phyloP scores from a whole-genome alignment of 2,113 vertebrate genomes.

The Thunnus thynnus region DNA sequence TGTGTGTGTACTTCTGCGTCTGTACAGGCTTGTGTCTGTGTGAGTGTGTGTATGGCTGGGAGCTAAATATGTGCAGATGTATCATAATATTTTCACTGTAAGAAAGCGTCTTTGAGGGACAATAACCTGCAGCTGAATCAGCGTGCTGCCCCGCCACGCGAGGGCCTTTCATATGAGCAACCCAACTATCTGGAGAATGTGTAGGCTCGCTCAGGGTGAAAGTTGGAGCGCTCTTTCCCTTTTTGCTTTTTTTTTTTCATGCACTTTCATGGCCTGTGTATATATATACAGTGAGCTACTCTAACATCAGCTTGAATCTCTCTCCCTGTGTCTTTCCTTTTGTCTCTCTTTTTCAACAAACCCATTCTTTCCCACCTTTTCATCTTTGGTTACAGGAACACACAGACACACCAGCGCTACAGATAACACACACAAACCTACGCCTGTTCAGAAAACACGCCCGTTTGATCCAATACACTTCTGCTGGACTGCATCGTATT shows the following conservation, averaged over 20 bases:
- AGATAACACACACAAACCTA: constrained; percentile 25
- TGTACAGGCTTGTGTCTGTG: constrained; percentile 22
- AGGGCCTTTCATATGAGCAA: constrained; percentile 68
- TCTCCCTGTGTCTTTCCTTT: background rate
- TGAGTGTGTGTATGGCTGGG: constrained; percentile 28
- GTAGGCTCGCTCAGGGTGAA: constrained; percentile 36
- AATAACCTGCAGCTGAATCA: constrained; percentile 87
- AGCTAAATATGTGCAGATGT: constrained; percentile 87
- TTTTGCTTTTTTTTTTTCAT: background rate
- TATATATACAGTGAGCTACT: background rate
- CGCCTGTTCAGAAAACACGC: constrained; percentile 5
- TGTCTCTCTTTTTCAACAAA: background rate
- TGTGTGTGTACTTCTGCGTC: background rate
- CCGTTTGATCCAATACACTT: background rate
- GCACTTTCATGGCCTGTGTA: background rate
- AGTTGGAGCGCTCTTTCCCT: constrained; percentile 8
- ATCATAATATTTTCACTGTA: constrained; percentile 86
- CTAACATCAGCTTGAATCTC: background rate
- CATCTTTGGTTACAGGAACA: constrained; percentile 6
- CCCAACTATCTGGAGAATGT: constrained; percentile 69
- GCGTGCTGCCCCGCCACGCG: constrained; percentile 77
- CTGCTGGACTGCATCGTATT: constrained; percentile 4
- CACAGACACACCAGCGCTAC: background rate
- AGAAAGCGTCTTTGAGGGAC: constrained; percentile 80
- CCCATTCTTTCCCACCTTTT: constrained; percentile 16